A percentile compares a stretch with the other conserved stretches of the same genome.
Conservation (phyloP, 92 coral and sea anemone species). For the Porites divaricata region DNA sequence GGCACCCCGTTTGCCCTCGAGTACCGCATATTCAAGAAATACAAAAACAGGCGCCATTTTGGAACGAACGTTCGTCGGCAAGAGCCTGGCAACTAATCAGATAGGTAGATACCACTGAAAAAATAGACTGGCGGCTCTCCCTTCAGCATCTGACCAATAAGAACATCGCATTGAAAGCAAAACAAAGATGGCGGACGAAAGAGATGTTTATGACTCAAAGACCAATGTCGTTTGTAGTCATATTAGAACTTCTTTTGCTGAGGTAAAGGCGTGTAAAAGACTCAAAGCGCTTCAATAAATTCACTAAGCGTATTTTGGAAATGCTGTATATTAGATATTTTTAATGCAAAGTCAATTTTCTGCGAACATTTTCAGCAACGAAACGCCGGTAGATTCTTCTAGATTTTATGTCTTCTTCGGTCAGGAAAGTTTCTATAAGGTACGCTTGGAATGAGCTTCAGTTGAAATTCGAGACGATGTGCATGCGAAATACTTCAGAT, state of each 20-base stretch:
- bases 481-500: constrained; percentile 6
- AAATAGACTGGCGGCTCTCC: constrained; percentile 6
- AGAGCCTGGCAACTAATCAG: constrained; percentile 5
- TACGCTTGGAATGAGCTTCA: neutral
- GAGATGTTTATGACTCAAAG: neutral
- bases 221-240: neutral
- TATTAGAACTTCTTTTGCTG: neutral
- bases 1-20: constrained; percentile 15
- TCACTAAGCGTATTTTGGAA: neutral
- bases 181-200: neutral
- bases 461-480: neutral
- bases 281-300: neutral
- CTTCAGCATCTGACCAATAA: neutral
- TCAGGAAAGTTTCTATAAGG: neutral
- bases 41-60: neutral
- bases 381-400: neutral
- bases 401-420: neutral
- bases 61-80: neutral
- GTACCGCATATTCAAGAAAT: neutral
- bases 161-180: too few relatives aligned
- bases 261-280: neutral
- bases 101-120: constrained; percentile 12
- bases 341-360: neutral
- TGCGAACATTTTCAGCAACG: neutral
- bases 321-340: neutral